Conservation (phyloP, 2,113 vertebrate genomes). For the Oplegnathus fasciatus region DNA sequence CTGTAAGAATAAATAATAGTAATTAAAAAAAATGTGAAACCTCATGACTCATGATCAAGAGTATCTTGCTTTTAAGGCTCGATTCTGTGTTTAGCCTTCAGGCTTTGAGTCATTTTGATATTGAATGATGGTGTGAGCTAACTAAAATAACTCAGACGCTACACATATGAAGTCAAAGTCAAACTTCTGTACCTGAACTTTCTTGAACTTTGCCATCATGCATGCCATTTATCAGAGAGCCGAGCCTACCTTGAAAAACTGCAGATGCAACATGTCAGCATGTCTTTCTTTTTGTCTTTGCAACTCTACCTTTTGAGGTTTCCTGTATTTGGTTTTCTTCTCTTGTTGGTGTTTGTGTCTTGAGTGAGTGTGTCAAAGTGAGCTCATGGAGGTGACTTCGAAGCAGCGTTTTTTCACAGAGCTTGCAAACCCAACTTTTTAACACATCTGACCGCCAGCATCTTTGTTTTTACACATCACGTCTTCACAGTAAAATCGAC, state of each 20-base stretch:
- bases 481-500: not conserved
- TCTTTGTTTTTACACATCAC: not conserved
- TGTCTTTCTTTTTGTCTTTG: slow-evolving; percentile 35
- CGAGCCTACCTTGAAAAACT: not conserved
- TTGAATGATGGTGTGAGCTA: not conserved
- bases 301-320: slow-evolving; percentile 64
- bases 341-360: slow-evolving; percentile 44
- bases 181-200: not conserved
- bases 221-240: not conserved
- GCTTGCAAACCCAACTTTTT: slow-evolving; percentile 9
- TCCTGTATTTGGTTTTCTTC: slow-evolving; percentile 63
- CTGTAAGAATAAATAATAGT: not conserved
- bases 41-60: too few species aligned
- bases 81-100: not conserved
- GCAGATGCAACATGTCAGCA: slow-evolving; percentile 51
- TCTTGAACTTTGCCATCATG: not conserved
- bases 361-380: not conserved
- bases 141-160: not conserved
- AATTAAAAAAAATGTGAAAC: too few species aligned
- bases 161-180: too few species aligned
- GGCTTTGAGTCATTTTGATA: not conserved
- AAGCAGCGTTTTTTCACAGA: slow-evolving; percentile 66
- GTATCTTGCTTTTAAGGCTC: not conserved
- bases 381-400: slow-evolving; percentile 5
- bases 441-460: slow-evolving; percentile 13